phyloP scores from a whole-genome alignment of 2,797 vertebrate genomes.

The Pseudochromis fuscus region DNA sequence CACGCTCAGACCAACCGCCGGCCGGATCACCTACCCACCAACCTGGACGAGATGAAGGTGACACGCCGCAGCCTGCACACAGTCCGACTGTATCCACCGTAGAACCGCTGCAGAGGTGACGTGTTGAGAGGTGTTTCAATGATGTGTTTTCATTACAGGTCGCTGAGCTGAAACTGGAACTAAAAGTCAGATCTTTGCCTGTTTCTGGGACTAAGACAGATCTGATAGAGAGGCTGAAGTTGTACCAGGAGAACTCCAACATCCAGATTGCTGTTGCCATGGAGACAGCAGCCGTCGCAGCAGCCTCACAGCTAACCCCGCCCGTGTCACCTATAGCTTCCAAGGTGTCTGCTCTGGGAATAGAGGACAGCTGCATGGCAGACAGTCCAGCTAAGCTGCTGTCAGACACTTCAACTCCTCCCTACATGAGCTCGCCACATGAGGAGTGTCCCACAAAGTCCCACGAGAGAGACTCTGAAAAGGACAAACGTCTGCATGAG shows the following conservation, averaged over 20 bases:
- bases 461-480: constrained; percentile 90
- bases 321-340: constrained; percentile 91
- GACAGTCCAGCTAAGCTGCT: constrained; percentile 85
- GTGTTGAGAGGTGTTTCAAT: constrained; percentile 2
- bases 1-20: constrained; percentile 78
- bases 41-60: constrained; percentile 97
- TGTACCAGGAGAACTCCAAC: constrained; percentile 87
- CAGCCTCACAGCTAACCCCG: constrained; percentile 80
- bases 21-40: constrained; percentile 88
- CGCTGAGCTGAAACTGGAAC: constrained; percentile 94
- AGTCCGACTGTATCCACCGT: constrained; percentile 3
- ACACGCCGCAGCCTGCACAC: constrained; percentile 26
- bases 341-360: constrained; percentile 87
- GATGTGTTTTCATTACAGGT: constrained; percentile 83
- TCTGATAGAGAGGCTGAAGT: constrained; percentile 93
- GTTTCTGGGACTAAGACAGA: constrained; percentile 97
- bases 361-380: constrained; percentile 84
- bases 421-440: constrained; percentile 61
- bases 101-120: neutral
- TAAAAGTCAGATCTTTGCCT: constrained; percentile 93
- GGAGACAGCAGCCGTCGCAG: constrained; percentile 62
- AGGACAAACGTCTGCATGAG: constrained; percentile 94
- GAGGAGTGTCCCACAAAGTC: constrained; percentile 78
- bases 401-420: constrained; percentile 71
- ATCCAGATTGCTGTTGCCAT: constrained; percentile 66